These are phyloP conservation scores for Stratiolaelaps scimitus DNA, from an alignment of 1,140 invertebrate genomes.

Conservation along the genomic window DNA sequence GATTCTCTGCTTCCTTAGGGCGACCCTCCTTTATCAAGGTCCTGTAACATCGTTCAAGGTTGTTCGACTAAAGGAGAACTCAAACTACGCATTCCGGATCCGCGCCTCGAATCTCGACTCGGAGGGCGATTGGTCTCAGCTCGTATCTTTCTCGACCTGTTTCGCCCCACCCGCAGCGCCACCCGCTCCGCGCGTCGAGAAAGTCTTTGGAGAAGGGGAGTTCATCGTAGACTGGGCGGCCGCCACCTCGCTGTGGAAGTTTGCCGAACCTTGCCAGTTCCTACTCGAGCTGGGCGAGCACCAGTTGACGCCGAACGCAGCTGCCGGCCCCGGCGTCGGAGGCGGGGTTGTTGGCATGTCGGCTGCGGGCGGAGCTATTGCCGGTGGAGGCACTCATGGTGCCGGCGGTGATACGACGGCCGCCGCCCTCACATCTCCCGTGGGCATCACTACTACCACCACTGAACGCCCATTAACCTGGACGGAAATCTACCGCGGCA, in stretches of 20 bases:
- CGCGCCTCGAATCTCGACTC: constrained; percentile 68
- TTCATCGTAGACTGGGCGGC: constrained; percentile 50
- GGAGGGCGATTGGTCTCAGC: constrained; percentile 58
- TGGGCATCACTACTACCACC: constrained; percentile 35
- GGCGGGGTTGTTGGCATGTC: too few relatives aligned
- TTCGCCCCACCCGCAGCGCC: constrained; percentile 15
- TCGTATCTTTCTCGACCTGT: constrained; percentile 53
- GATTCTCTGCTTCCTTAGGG: constrained; percentile 37
- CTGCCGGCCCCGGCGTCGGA: constrained; percentile 40
- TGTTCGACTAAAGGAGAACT: constrained; percentile 62
- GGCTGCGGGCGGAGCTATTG: too few relatives aligned
- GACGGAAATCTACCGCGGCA: constrained; percentile 20
- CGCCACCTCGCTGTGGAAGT: constrained; percentile 24
- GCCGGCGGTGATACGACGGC: too few relatives aligned
- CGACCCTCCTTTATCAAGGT: constrained; percentile 58
- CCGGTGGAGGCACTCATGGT: too few relatives aligned
- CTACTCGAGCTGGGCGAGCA: constrained; percentile 41
- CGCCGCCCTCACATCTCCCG: constrained; percentile 29
- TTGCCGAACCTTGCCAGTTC: constrained; percentile 22
- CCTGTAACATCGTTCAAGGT: constrained; percentile 60
- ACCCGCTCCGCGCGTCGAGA: constrained; percentile 47
- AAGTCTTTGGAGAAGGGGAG: constrained; percentile 40
- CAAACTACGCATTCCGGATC: constrained; percentile 63
- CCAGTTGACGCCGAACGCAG: constrained; percentile 51
- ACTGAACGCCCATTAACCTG: constrained; percentile 36